Base-by-base conservation (phyloP, 2,797 vertebrate genomes). In the Helicolenus hilgendorfi region DNA sequence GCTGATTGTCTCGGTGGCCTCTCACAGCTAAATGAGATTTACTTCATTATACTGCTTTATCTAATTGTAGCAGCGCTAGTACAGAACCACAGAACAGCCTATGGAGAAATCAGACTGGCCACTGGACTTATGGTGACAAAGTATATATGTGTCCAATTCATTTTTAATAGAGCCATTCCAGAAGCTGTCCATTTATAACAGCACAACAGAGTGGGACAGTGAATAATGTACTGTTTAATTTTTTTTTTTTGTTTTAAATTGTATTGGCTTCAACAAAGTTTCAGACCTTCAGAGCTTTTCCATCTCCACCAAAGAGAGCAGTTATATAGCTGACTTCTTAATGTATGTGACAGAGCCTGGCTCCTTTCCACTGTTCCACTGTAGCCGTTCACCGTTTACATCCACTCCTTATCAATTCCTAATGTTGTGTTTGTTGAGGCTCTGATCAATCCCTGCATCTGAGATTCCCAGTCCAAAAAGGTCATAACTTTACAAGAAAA, bases 41-140 rank as follows among this genome's bases (percentile, higher is more conserved):
- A 93, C 89, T 92, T 93, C 81, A 91, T 93, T 92, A 93, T 79
- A 22, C 60, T 72, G 79, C 79, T 87, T 90, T 80, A 89, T 92
- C 80, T 89, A 91, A 95, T 87, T 85, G 86, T 72, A 84, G 67
- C 78, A 81, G 88, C 2, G 24, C 76, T 38, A 65, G 63, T 15
- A 73, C 5, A 6, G 62, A 81, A 79, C 89, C 85, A 68, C 86
- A 79, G 84, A 91, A 79, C 2, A 87, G 76, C 65, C 92, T 82
- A 78, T 15, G 55, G 87, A 85, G 86, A 81, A 85, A 90, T 89
- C 41, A 60, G 59, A 83, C 33, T 15, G 70, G 65, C 73, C 71
- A 53, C 38, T 49, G 31, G 72, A 72, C 68, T 31, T 38, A 65
- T 26, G 59, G 53, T 70, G 63, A 64, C 55, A 70, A 71, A 79